Percentiles rank a stretch among this genome's conserved stretches.
Evolutionary conservation across 2,113 vertebrate species (phyloP).

Genomic region (Pseudorectes ferrugineus): DNA sequence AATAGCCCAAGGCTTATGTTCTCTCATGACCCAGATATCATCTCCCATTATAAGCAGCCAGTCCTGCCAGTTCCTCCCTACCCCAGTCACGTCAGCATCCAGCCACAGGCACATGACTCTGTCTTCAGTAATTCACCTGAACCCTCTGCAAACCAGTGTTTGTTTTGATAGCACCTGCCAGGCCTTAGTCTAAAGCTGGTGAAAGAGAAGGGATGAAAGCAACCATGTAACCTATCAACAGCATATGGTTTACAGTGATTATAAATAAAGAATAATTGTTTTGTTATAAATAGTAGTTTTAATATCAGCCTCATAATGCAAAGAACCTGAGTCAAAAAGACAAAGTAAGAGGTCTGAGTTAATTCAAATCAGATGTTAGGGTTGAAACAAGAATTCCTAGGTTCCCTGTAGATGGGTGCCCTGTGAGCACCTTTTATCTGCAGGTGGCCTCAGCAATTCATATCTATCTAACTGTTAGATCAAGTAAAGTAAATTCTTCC

Average conservation of each 20-base stretch:
- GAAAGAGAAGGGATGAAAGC: background rate
- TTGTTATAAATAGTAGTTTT: background rate
- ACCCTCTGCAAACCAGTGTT: background rate
- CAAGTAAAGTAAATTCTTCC: background rate
- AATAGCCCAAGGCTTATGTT: conserved; percentile 8
- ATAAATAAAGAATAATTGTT: background rate
- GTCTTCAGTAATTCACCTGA: background rate
- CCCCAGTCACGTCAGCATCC: background rate
- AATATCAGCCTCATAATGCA: background rate
- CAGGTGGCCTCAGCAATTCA: background rate
- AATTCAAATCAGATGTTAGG: background rate
- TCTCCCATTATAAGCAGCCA: background rate
- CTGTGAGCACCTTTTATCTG: background rate
- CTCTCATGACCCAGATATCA: background rate
- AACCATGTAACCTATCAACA: background rate
- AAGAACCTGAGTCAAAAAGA: background rate
- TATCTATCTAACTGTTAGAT: background rate
- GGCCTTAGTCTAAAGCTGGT: background rate
- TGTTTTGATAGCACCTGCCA: background rate
- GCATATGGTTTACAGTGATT: background rate
- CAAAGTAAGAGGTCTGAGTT: background rate
- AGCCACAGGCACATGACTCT: background rate
- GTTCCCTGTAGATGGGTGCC: background rate
- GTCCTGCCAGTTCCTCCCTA: background rate
- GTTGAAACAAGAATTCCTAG: background rate